Conservation (phyloP, 1,140 invertebrate species). For the Lutraria rhynchaena region DNA sequence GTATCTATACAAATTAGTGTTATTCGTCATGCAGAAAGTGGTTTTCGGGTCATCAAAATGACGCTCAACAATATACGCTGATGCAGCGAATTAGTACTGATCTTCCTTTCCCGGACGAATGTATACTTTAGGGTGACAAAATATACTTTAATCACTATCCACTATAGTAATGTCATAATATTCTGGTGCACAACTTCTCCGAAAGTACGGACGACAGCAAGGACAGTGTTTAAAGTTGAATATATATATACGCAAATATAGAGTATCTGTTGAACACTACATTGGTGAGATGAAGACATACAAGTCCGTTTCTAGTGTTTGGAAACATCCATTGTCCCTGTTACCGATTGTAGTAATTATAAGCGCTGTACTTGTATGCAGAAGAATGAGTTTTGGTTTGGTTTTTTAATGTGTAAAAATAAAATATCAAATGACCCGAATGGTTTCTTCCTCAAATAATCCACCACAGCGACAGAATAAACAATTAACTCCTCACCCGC, state of each 20-base stretch:
- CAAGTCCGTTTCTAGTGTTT: background rate
- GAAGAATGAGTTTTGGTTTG: too few species aligned
- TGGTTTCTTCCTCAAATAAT: too few species aligned
- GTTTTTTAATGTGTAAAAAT: too few species aligned
- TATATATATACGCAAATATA: background rate
- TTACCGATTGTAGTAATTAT: conserved; percentile 7
- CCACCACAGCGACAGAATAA: too few species aligned
- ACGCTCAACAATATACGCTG: conserved; percentile 35
- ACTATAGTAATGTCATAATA: background rate
- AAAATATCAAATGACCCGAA: too few species aligned
- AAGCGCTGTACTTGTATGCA: too few species aligned
- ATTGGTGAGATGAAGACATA: conserved; percentile 7
- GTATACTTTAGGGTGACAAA: conserved; percentile 44
- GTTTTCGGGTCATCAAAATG: conserved; percentile 47
- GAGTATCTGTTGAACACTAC: conserved; percentile 20
- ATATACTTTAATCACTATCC: conserved; percentile 29
- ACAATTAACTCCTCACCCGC: too few species aligned
- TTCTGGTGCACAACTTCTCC: background rate
- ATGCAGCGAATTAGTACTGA: conserved; percentile 3
- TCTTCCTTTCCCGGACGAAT: conserved; percentile 25
- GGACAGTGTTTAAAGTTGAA: conserved; percentile 25
- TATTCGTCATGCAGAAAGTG: conserved; percentile 27
- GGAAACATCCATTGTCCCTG: conserved; percentile 21
- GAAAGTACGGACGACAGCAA: background rate
- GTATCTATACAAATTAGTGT: conserved; percentile 8